These are phyloP conservation scores for Stigmatopora argus DNA, from an alignment of 2,113 vertebrate genomes.

Conservation along the genomic window DNA sequence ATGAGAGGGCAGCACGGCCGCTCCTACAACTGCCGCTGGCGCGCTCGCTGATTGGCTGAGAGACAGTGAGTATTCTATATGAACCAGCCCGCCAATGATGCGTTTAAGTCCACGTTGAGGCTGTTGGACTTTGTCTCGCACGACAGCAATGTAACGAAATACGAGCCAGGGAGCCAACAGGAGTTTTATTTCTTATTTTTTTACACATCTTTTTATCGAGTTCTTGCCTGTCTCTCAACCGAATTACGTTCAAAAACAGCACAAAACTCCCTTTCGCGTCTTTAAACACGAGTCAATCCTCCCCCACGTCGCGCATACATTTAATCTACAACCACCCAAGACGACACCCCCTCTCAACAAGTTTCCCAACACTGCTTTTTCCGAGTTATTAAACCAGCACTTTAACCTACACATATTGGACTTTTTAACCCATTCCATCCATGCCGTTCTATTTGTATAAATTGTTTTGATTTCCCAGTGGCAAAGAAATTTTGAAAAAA, in stretches of 20 bases:
- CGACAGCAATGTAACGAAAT: constrained; percentile 40
- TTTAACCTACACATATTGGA: background rate
- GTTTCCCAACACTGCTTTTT: background rate
- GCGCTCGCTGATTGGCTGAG: constrained; percentile 69
- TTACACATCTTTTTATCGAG: background rate
- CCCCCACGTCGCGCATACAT: background rate
- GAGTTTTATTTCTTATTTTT: background rate
- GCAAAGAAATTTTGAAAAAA: background rate
- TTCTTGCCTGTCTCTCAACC: constrained; percentile 8
- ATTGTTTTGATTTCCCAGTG: background rate
- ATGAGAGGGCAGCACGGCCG: constrained; percentile 45
- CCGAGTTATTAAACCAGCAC: background rate
- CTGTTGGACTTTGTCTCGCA: constrained; percentile 22
- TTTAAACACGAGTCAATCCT: too few relatives aligned
- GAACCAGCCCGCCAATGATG: constrained; percentile 66
- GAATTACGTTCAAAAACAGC: background rate
- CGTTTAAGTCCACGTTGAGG: constrained; percentile 36
- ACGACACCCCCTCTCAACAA: too few relatives aligned
- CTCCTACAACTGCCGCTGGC: constrained; percentile 50
- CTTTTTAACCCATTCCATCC: background rate
- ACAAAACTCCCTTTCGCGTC: background rate
- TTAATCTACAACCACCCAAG: background rate
- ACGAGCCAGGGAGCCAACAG: background rate
- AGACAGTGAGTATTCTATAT: constrained; percentile 53
- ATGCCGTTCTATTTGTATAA: background rate